Evolutionary conservation across 53 echinoderm and acorn worm genomes (phyloP).

Genomic region (Patiria pectinifera): DNA sequence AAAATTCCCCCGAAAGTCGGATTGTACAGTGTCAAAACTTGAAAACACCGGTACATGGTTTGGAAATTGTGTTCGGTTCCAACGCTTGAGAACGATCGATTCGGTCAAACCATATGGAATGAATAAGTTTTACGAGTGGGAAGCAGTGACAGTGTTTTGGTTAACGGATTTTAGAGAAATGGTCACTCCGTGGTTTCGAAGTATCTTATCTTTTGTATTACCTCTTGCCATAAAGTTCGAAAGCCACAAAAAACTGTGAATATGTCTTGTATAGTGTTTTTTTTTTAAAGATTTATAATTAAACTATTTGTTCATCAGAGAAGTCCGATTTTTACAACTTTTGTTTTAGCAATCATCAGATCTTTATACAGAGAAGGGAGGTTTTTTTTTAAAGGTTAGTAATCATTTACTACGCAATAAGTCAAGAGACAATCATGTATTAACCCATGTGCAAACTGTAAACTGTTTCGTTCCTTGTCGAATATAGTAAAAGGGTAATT

Average conservation of each 20-base stretch:
- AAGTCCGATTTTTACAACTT: background rate
- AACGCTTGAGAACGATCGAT: no score
- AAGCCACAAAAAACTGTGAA: slow-evolving; percentile 35
- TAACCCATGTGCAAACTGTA: background rate
- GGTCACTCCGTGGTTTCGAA: background rate
- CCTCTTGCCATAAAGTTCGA: slow-evolving; percentile 58
- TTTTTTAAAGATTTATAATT: slow-evolving; percentile 11
- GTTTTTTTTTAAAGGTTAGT: background rate
- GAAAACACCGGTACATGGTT: no score
- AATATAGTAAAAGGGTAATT: background rate
- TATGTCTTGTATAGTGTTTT: slow-evolving; percentile 54
- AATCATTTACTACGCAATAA: background rate
- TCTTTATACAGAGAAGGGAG: background rate
- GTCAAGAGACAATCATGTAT: background rate
- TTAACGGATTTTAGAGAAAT: background rate
- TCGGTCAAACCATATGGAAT: no score
- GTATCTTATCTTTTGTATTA: background rate
- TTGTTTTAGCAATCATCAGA: slow-evolving; percentile 5
- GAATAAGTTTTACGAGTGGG: background rate
- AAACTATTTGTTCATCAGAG: background rate
- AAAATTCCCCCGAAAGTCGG: no score
- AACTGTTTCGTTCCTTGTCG: background rate
- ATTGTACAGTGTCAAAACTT: no score
- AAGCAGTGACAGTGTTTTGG: background rate
- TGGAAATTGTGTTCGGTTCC: no score